Evolutionary conservation across 2,113 vertebrate species (phyloP).

Genomic region (Podarcis raffonei): DNA sequence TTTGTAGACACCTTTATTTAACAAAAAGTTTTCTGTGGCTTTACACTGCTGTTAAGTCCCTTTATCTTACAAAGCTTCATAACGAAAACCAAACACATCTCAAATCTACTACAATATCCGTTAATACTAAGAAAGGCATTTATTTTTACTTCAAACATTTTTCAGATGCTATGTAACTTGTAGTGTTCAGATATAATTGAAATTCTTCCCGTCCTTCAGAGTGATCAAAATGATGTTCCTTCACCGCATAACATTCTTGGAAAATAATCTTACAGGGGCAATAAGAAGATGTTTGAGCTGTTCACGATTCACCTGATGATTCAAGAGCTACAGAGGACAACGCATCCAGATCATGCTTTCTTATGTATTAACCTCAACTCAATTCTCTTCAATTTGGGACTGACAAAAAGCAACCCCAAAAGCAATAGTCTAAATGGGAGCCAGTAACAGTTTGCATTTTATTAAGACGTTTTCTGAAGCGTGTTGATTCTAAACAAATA

Average conservation of each 20-base stretch:
- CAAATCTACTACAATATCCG: background rate
- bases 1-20: background rate
- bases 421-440: conserved; percentile 36
- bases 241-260: conserved; percentile 30
- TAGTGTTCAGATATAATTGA: background rate
- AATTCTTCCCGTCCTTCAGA: background rate
- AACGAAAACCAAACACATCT: background rate
- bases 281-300: conserved; percentile 87
- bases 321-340: conserved; percentile 80
- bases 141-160: conserved; percentile 18
- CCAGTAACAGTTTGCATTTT: conserved; percentile 48
- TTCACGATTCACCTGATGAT: conserved; percentile 82
- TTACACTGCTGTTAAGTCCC: background rate
- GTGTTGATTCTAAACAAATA: conserved; percentile 25
- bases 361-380: conserved; percentile 86
- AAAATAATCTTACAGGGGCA: conserved; percentile 79
- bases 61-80: background rate
- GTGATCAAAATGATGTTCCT: background rate
- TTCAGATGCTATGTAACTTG: background rate
- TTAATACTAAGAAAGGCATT: background rate
- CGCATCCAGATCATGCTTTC: conserved; percentile 79
- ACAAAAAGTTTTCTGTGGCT: background rate
- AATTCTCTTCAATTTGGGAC: conserved; percentile 86
- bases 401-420: conserved; percentile 59
- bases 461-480: background rate